A percentile compares a stretch with the other conserved stretches of the same genome.
These are phyloP conservation scores for Nycticorax nycticorax DNA, from an alignment of 2,113 vertebrate species.

Conservation along the genomic window DNA sequence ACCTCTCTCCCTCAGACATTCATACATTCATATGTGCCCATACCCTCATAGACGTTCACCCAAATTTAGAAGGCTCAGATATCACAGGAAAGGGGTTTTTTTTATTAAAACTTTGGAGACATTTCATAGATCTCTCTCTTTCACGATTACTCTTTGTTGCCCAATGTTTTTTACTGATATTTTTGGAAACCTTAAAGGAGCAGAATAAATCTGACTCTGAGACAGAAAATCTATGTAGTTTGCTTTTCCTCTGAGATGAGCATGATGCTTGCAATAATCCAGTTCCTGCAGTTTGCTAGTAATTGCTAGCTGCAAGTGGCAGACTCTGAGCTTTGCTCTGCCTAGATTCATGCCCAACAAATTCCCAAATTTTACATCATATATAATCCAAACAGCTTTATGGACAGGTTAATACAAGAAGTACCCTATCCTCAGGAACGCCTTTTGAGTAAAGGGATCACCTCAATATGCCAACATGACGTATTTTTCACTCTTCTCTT, in stretches of 20 bases:
- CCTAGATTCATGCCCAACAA: background rate
- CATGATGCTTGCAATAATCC: background rate
- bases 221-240: constrained; percentile 23
- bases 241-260: background rate
- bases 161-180: background rate
- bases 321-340: background rate
- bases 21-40: background rate
- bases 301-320: background rate
- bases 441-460: background rate
- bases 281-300: background rate
- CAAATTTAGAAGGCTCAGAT: background rate
- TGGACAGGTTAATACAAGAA: background rate
- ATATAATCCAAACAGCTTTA: background rate
- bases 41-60: background rate
- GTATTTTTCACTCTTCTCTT: background rate
- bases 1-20: background rate
- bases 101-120: background rate
- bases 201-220: constrained; percentile 1
- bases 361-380: background rate
- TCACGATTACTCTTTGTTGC: background rate
- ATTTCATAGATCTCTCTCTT: background rate
- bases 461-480: background rate
- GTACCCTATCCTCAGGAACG: background rate
- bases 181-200: background rate
- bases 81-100: background rate